Percentiles rank a stretch among this genome's conserved stretches.
These are phyloP conservation scores for Cheilosia variabilis DNA, from an alignment of 2,888 invertebrate genomes.

Conservation along the genomic window DNA sequence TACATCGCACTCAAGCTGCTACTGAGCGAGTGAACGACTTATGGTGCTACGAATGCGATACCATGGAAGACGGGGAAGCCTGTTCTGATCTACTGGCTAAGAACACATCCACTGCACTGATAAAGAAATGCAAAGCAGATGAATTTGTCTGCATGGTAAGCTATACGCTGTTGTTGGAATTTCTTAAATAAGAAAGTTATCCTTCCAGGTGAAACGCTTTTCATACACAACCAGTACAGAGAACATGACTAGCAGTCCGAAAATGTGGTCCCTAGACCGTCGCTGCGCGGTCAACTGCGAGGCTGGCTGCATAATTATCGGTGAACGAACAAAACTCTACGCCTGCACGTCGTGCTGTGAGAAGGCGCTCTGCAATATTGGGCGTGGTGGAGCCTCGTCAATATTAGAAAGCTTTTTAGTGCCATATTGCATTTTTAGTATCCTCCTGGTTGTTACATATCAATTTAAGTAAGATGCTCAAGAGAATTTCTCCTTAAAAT, in stretches of 20 bases:
- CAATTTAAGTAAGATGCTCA: slow-evolving; percentile 29
- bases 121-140: slow-evolving; percentile 91
- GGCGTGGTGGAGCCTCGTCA: slow-evolving; percentile 84
- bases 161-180: background rate
- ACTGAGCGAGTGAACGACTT: slow-evolving; percentile 90
- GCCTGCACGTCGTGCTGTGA: slow-evolving; percentile 95
- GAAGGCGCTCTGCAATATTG: slow-evolving; percentile 90
- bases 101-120: slow-evolving; percentile 86
- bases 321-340: slow-evolving; percentile 93
- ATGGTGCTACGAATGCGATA: slow-evolving; percentile 92
- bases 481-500: background rate
- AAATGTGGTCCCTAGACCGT: slow-evolving; percentile 93
- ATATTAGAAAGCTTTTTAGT: background rate
- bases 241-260: slow-evolving; percentile 89
- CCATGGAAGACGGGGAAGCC: slow-evolving; percentile 89
- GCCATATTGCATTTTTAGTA: slow-evolving; percentile 12
- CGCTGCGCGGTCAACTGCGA: slow-evolving; percentile 93
- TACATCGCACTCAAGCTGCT: slow-evolving; percentile 92
- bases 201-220: slow-evolving; percentile 88
- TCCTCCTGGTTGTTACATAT: slow-evolving; percentile 58
- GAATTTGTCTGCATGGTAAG: slow-evolving; percentile 91
- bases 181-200: background rate
- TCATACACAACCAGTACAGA: slow-evolving; percentile 93
- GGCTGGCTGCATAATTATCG: slow-evolving; percentile 94
- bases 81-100: slow-evolving; percentile 87